A percentile compares a stretch with the other conserved stretches of the same genome.
phyloP scores from a whole-genome alignment of 2,113 vertebrate genomes.

The Elanus axillaris region DNA sequence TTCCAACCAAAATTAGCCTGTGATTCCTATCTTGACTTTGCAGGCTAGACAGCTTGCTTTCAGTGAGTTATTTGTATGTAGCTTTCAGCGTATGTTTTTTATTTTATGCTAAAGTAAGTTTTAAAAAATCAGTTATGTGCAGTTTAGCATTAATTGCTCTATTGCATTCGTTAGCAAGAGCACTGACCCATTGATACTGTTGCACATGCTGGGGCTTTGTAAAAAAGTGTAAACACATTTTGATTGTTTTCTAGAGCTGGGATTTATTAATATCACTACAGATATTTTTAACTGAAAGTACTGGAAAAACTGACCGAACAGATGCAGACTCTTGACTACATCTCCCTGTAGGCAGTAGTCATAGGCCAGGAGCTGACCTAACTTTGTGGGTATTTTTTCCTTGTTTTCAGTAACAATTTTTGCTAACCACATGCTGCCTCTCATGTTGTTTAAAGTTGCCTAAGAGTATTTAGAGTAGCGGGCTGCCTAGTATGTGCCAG shows the following conservation, averaged over 20 bases:
- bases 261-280: not conserved
- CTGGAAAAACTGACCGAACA: not conserved
- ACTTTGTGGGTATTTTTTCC: not conserved
- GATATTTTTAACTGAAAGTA: not conserved
- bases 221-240: not conserved
- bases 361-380: not conserved
- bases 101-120: not conserved
- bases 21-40: not conserved
- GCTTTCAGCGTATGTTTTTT: not conserved
- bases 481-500: not conserved
- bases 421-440: not conserved
- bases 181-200: not conserved
- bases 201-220: not conserved
- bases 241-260: not conserved
- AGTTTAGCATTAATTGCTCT: not conserved
- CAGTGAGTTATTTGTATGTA: not conserved
- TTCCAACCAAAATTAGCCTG: not conserved
- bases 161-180: not conserved
- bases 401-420: not conserved
- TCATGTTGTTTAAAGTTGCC: not conserved
- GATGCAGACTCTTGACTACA: not conserved
- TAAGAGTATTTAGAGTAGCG: not conserved
- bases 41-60: not conserved
- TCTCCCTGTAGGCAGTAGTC: not conserved
- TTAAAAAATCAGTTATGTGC: not conserved